Evolutionary conservation across 2,888 invertebrate species (phyloP), one percentile per base, ranked within the genome.

Genomic region (Drosophila incognita): DNA sequence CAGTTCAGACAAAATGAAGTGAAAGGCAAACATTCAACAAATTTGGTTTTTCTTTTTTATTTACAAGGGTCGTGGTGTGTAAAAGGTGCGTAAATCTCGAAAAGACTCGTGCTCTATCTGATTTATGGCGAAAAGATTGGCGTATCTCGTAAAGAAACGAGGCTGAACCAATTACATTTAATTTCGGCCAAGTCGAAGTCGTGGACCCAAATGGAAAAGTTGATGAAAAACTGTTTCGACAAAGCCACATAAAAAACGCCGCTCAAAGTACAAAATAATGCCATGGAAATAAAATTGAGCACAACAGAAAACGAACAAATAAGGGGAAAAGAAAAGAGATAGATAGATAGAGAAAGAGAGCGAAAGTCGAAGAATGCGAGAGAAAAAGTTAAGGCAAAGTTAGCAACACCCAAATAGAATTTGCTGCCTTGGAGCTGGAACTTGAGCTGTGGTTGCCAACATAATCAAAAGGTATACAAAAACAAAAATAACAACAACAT

Each of bases 91-190:
- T 73, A 76, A 76, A 78, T 87, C 76, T 76, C 66, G 35, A 13
- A 31, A 24, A 33, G 62, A 31, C 54, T 38, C 21, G 29, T n/a
- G 27, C 61, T 58, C 29, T 27, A 54, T 68, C 78, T 82, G 82
- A 89, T 85, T 85, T 85, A 85, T 81, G 79, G 57, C 64, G 13
- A n/a, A 49, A 64, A 79, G 79, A 89, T 82, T 87, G 71, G 76
- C 72, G 85, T 74, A 74, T 82, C 71, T 87, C 75, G 84, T 75
- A 83, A 87, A 79, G 51, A 72, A 78, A 57, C 48, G 69, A 71
- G 66, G 48, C 53, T 59, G 67, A 65, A 87, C 85, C 89, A 86
- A 86, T 86, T 87, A 87, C 87, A 87, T 89, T 86, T 89, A 84
- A 89, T 89, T 86, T 86, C 57, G 61, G 65, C 5, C 21, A 11